Evolutionary conservation across 2,888 invertebrate genomes (phyloP).

Genomic region (Dorcus parallelipipedus): DNA sequence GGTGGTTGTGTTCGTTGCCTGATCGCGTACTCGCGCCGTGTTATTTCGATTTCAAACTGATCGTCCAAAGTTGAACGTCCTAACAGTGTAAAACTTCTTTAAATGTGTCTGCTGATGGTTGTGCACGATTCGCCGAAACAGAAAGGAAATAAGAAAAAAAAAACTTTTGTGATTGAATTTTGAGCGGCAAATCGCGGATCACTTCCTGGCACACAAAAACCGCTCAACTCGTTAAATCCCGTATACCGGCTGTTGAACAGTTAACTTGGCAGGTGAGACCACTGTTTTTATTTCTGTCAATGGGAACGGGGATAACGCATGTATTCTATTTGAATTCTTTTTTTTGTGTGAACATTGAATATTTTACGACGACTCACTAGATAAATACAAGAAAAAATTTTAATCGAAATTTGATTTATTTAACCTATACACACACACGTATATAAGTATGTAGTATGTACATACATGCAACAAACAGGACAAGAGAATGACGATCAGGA

Average conservation of each 20-base stretch:
- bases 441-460: too few relatives aligned
- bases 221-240: conserved; percentile 23
- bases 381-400: too few relatives aligned
- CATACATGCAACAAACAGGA: too few relatives aligned
- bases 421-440: too few relatives aligned
- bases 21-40: conserved; percentile 13
- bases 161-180: conserved; percentile 2
- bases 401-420: too few relatives aligned
- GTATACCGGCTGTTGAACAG: conserved; percentile 23
- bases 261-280: conserved; percentile 30
- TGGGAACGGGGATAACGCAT: too few relatives aligned
- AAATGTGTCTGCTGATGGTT: conserved; percentile 15
- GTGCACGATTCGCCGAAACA: too few relatives aligned
- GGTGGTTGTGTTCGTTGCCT: conserved; percentile 26
- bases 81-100: conserved; percentile 25
- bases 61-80: conserved; percentile 33
- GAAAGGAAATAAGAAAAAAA: conserved; percentile 3
- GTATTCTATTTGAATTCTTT: neutral
- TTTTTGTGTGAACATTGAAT: neutral
- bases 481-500: conserved; percentile 12
- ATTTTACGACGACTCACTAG: too few relatives aligned
- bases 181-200: conserved; percentile 20
- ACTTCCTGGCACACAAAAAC: conserved; percentile 26
- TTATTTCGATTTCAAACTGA: conserved; percentile 26
- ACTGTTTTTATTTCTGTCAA: conserved; percentile 9